Evolutionary conservation across 2,113 vertebrate genomes (phyloP).

Genomic region (Gavialis gangeticus): DNA sequence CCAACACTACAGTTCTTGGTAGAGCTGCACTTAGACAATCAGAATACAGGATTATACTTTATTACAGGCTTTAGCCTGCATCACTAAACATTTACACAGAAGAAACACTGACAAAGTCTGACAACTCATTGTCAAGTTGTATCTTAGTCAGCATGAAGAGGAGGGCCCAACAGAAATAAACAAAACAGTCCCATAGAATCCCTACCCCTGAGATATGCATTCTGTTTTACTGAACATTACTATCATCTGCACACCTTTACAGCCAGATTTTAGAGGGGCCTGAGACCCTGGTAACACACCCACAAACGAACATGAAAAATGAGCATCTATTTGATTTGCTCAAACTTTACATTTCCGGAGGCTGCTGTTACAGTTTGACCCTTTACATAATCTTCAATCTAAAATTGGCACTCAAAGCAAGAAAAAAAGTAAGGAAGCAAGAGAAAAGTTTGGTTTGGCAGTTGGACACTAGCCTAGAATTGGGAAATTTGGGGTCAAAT

Average conservation of each 20-base stretch:
- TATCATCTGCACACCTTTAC: neutral
- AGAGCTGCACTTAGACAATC: neutral
- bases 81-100: neutral
- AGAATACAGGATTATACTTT: neutral
- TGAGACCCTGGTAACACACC: neutral
- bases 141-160: rapidly evolving
- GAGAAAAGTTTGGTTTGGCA: neutral
- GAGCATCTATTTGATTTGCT: neutral
- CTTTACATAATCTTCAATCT: neutral
- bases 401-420: neutral
- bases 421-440: neutral
- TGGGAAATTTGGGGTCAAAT: neutral
- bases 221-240: neutral
- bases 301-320: neutral
- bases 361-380: neutral
- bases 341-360: neutral
- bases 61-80: neutral
- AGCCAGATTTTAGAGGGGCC: neutral
- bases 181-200: neutral
- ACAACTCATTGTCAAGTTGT: neutral
- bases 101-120: neutral
- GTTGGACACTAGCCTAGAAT: neutral
- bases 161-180: neutral
- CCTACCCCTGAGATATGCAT: neutral
- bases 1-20: too few species aligned